phyloP scores from a whole-genome alignment of 2,113 vertebrate species.

The Eclectus roratus region DNA sequence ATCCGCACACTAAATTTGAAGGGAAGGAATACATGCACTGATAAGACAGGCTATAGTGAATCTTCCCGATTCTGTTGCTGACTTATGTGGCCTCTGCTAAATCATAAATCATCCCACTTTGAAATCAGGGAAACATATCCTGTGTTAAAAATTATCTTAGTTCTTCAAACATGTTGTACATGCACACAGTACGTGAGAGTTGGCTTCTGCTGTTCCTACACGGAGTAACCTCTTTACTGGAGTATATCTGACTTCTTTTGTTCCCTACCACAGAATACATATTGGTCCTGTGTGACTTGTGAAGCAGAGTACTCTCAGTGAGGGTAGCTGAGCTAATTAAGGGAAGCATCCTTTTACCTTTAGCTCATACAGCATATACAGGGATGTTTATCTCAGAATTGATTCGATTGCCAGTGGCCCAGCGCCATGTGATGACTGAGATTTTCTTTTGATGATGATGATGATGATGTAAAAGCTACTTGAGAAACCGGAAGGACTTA shows the following conservation, averaged over 20 bases:
- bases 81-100: not conserved
- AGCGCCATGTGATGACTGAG: fast-evolving
- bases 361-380: not conserved
- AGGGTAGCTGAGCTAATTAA: not conserved
- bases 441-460: not conserved
- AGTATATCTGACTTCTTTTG: not conserved
- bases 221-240: not conserved
- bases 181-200: not conserved
- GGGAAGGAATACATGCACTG: not conserved
- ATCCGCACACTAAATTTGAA: not conserved
- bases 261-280: not conserved
- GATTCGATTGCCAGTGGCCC: not conserved
- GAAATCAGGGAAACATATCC: not conserved
- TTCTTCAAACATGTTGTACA: not conserved
- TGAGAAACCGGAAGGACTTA: not conserved
- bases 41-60: not conserved
- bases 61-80: not conserved
- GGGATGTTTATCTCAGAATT: not conserved
- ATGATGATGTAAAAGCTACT: not conserved
- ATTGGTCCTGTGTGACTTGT: not conserved
- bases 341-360: not conserved
- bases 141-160: not conserved
- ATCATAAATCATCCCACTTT: not conserved
- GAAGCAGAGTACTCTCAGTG: not conserved
- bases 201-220: not conserved